Conservation (phyloP, 2,888 invertebrate species). For the Volucella bombylans region DNA sequence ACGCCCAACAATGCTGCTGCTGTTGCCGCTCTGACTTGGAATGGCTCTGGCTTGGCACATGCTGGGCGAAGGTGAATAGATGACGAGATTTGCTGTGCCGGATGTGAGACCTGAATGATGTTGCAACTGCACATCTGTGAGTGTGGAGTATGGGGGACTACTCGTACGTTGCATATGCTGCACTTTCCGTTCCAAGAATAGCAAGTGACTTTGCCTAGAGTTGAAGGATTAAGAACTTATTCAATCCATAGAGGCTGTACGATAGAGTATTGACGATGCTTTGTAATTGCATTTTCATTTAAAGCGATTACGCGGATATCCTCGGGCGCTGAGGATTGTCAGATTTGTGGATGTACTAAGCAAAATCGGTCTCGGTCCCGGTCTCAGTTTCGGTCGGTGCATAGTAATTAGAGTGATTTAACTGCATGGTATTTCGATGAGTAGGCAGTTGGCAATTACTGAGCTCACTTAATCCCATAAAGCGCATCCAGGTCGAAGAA, state of each 20-base stretch:
- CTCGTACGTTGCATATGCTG: neutral
- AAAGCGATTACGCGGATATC: slow-evolving; percentile 73
- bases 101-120: slow-evolving; percentile 49
- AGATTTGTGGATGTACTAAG: slow-evolving; percentile 32
- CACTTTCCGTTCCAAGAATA: slow-evolving; percentile 23
- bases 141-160: too few relatives aligned
- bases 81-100: slow-evolving; percentile 35
- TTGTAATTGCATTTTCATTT: slow-evolving; percentile 74
- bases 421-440: slow-evolving; percentile 67
- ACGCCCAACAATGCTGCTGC: slow-evolving; percentile 76
- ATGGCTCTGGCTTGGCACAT: slow-evolving; percentile 19
- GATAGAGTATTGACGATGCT: slow-evolving; percentile 29
- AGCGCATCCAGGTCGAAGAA: slow-evolving; percentile 66
- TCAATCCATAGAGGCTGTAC: slow-evolving; percentile 25
- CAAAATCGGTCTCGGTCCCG: too few relatives aligned
- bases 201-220: slow-evolving; percentile 59
- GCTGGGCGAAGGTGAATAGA: slow-evolving; percentile 62
- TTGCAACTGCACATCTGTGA: slow-evolving; percentile 60
- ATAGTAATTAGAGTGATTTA: slow-evolving; percentile 69
- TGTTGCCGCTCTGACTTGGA: slow-evolving; percentile 67
- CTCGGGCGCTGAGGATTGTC: slow-evolving; percentile 59
- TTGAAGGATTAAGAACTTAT: slow-evolving; percentile 66
- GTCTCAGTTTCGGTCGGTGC: slow-evolving; percentile 3
- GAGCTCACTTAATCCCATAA: slow-evolving; percentile 58
- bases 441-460: slow-evolving; percentile 71